Evolutionary conservation across 2,113 vertebrate species (phyloP).

Genomic region (Macrotis lagotis): DNA sequence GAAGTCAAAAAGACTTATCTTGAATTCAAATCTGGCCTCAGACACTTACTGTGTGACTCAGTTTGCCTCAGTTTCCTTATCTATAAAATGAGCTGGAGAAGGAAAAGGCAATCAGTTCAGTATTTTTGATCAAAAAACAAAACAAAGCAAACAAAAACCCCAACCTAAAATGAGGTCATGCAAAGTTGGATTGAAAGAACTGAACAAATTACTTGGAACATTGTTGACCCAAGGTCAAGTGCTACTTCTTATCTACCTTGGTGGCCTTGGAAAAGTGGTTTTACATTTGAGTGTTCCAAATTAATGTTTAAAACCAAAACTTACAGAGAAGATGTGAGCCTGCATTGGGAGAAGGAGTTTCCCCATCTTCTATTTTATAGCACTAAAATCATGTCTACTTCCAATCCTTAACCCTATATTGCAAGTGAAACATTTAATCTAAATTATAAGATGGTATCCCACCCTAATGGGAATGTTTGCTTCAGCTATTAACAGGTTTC

Average conservation of each 20-base stretch:
- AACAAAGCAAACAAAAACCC: neutral
- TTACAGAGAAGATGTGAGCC: neutral
- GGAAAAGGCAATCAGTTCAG: neutral
- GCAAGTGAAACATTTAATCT: neutral
- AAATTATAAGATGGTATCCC: neutral
- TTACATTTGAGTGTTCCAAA: neutral
- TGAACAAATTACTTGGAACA: too few species aligned
- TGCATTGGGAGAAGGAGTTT: neutral
- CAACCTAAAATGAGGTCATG: neutral
- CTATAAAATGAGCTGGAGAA: neutral
- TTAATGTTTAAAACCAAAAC: neutral
- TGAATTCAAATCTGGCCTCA: neutral
- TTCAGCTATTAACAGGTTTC: neutral
- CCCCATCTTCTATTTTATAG: neutral
- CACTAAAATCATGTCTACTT: neutral
- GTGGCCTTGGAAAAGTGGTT: too few species aligned
- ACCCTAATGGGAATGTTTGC: neutral
- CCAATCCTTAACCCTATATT: neutral
- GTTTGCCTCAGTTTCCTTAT: neutral
- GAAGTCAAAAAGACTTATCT: neutral
- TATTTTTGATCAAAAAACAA: neutral
- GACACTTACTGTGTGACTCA: neutral
- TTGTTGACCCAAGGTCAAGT: neutral
- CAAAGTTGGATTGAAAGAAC: neutral
- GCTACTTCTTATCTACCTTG: neutral